These are phyloP conservation scores for Zelostemma sp. DNA, from an alignment of 1,140 invertebrate species.

Conservation along the genomic window DNA sequence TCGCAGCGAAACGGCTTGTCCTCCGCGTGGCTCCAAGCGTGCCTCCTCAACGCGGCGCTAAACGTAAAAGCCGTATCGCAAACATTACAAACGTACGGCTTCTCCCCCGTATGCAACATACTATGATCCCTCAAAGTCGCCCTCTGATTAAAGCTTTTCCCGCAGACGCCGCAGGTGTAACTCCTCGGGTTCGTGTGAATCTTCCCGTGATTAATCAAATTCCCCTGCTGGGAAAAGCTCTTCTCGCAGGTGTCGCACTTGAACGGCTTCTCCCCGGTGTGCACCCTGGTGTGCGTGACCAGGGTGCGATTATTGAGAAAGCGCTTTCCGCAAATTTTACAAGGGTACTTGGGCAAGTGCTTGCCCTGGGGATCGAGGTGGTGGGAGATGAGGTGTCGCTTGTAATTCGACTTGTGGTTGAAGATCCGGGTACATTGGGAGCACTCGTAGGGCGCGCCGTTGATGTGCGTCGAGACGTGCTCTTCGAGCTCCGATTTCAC, in stretches of 20 bases:
- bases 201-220: constrained; percentile 72
- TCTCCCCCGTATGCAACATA: constrained; percentile 70
- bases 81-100: constrained; percentile 68
- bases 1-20: constrained; percentile 69
- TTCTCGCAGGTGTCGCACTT: constrained; percentile 69
- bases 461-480: constrained; percentile 54
- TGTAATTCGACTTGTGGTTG: constrained; percentile 66
- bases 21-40: constrained; percentile 65
- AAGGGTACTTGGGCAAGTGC: constrained; percentile 66
- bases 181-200: constrained; percentile 72
- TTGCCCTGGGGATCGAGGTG: constrained; percentile 59
- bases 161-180: constrained; percentile 69
- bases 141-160: constrained; percentile 68
- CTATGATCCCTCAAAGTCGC: constrained; percentile 66
- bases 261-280: constrained; percentile 76
- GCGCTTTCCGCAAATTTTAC: constrained; percentile 72
- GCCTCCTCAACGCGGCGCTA: constrained; percentile 61
- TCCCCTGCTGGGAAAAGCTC: constrained; percentile 72
- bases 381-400: constrained; percentile 58
- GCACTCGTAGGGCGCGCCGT: constrained; percentile 61
- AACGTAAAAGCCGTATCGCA: constrained; percentile 68
- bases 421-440: constrained; percentile 61
- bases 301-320: constrained; percentile 66
- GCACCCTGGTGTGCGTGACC: constrained; percentile 73
- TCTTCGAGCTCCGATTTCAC: constrained; percentile 58